Base-by-base conservation (phyloP, 2,113 vertebrate species). In the Cochlearius cochlearius region DNA sequence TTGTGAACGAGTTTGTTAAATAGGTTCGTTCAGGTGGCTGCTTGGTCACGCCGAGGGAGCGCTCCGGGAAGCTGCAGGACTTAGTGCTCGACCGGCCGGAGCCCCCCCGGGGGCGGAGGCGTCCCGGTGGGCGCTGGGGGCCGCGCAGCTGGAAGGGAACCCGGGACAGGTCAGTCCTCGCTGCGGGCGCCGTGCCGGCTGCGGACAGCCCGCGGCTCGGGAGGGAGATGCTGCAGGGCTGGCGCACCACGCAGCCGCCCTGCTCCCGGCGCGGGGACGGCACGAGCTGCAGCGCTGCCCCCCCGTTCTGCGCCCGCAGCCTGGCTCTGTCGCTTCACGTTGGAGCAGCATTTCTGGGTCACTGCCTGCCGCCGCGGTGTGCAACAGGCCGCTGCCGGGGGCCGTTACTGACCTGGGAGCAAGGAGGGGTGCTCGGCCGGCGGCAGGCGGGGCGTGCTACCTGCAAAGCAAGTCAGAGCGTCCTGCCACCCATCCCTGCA, bases 81-180 rank as follows among this genome's bases (percentile, higher is more conserved):
- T 79, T 97, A 97, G 10, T 79, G 85, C 73, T 64, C 63, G 0
- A 6, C 63, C 0, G 38, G 41, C 41, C 14, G 5, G 68, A 60
- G 27, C 58, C n/a, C 47, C 15, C 36, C 64, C 5, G 0, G 34
- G 29, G 85, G 14, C 0, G 22, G 38, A 1, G 80, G 39, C 9
- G 84, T 50, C 5, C 29, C 11, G 19, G n/a, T 50, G 53, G 93
- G 64, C 2, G 30, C 59, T 7, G 38, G 50, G 11, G 60, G 85
- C 10, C 81, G 73, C 4, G 4, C 16, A 5, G 21, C 98, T 98
- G 93, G 10, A 89, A 94, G 26, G 14, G 15, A 92, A 94, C 17
- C 8, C 2, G 2, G 55, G 73, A 25, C 14, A 20, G 22, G 29
- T 85, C 55, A 71, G 66, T 5, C 50, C 53, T 17, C 0, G 1